Base-by-base conservation (phyloP, 2,888 invertebrate species). In the Oegoconia quadripuncta region DNA sequence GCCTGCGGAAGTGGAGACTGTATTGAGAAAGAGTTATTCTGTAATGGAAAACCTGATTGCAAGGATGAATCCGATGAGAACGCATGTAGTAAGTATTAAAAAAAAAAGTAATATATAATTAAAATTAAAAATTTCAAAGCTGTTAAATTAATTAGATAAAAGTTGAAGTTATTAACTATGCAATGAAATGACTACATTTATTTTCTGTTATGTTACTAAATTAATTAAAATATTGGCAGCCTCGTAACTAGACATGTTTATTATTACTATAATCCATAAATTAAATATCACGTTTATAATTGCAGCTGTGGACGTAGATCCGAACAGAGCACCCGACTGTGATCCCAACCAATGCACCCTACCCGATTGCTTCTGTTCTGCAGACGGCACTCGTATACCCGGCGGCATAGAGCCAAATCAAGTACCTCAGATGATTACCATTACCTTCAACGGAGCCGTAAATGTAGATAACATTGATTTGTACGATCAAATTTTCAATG, bases 51-150 rank as follows among this genome's bases (percentile, higher is more conserved):
- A 79, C 91, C 93, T 35, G 97, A 97, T 73, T 97, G 97, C 88
- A 94, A 95, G 68, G 97, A 97, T 71, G 97, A 96, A 72, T 97
- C 97, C 36, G 97, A 97, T 71, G 97, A 97, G 87, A 97, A 97
- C 64, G 95, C 97, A 52, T 97, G 97, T 90, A 93, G 97, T 97
- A 89, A 93, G 96, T 95, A 55, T 23, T 20, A 5, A 9, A 32
- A n/a, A n/a, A n/a, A 22, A 9, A 20, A 33, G 18, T 11, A 15
- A 18, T 12, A 9, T 15, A 16, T 14, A 13, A 16, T 18, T 34
- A 23, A 34, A 43, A 32, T 35, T 26, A 33, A 29, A 13, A 17
- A 32, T 14, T 17, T 14, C 12, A n/a, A n/a, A n/a, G n/a, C n/a
- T n/a, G n/a, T n/a, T n/a, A n/a, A n/a, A n/a, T n/a, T n/a, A n/a